phyloP scores from a whole-genome alignment of 2,888 invertebrate genomes.

The Erpobdella octoculata region DNA sequence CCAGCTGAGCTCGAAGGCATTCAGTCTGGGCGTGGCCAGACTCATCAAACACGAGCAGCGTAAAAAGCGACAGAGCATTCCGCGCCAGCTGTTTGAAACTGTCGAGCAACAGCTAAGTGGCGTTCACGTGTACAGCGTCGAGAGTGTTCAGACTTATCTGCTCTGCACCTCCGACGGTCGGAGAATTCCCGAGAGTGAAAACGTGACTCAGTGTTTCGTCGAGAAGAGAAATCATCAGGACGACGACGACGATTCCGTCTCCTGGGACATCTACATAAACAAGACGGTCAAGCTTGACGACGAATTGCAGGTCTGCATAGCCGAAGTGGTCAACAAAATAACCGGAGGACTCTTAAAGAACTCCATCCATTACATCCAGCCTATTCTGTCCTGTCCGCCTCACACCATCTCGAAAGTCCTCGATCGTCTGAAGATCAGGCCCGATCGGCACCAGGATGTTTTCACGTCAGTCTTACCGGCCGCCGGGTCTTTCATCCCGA shows the following conservation, averaged over 20 bases:
- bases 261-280: constrained; percentile 38
- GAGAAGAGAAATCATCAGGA: constrained; percentile 29
- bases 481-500: constrained; percentile 39
- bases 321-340: constrained; percentile 31
- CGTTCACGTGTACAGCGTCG: constrained; percentile 37
- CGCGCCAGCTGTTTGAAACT: constrained; percentile 31
- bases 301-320: constrained; percentile 35
- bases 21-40: constrained; percentile 36
- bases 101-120: constrained; percentile 34
- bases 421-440: constrained; percentile 38
- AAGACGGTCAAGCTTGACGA: constrained; percentile 34
- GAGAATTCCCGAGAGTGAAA: constrained; percentile 35
- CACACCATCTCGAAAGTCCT: constrained; percentile 38
- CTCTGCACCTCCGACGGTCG: constrained; percentile 27
- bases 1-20: constrained; percentile 37
- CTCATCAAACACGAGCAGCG: constrained; percentile 39
- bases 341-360: constrained; percentile 37
- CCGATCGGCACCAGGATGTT: constrained; percentile 35
- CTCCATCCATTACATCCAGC: constrained; percentile 40
- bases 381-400: constrained; percentile 38
- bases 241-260: constrained; percentile 12
- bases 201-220: constrained; percentile 38
- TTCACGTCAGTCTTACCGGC: constrained; percentile 35
- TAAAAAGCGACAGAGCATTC: constrained; percentile 34
- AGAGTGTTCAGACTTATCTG: constrained; percentile 37